Evolutionary conservation across 1,140 invertebrate genomes (phyloP), one percentile per base, ranked within the genome.

Genomic region (Oncopeltus fasciatus): DNA sequence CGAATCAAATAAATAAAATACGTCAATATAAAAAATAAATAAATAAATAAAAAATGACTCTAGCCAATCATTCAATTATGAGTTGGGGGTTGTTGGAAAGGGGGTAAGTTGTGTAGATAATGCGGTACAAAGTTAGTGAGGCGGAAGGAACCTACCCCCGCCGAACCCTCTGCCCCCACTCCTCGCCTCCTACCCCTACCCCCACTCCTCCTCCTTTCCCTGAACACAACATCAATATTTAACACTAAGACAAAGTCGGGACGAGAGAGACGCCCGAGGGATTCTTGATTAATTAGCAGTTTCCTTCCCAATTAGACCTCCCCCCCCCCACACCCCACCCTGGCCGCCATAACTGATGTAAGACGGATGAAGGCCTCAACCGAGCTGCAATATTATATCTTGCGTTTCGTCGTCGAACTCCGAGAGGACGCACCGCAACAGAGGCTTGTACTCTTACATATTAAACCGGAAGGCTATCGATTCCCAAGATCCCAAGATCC

Each of bases 271-370:
- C 21, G 28, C 12, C 8, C 20, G 43, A 56, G 59, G 59, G 33
- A 44, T 64, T 56, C 27, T 64, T 64, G 63, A 64, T 64, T 64
- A 64, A 64, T 64, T 64, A 64, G 63, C 59, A 64, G 59, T 64
- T 64, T 60, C 44, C 49, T 29, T n/a, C n/a, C n/a, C n/a, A n/a
- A n/a, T n/a, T n/a, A n/a, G n/a, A n/a, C n/a, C n/a, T n/a, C n/a
- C n/a, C n/a, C n/a, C n/a, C n/a, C n/a, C n/a, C n/a, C n/a, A n/a
- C n/a, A n/a, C n/a, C n/a, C 59, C 59, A 59, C 61, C 56, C 61
- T 57, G 59, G 53, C 61, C 57, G 59, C 63, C 63, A 64, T 64
- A 64, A 64, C 63, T 64, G 63, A 64, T 64, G 63, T 64, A 64
- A 64, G 63, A 64, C 51, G 63, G 63, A 64, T 64, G 63, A 59